phyloP scores from a whole-genome alignment of 2,888 invertebrate genomes.

The Sinodicranocentrus sp. region DNA sequence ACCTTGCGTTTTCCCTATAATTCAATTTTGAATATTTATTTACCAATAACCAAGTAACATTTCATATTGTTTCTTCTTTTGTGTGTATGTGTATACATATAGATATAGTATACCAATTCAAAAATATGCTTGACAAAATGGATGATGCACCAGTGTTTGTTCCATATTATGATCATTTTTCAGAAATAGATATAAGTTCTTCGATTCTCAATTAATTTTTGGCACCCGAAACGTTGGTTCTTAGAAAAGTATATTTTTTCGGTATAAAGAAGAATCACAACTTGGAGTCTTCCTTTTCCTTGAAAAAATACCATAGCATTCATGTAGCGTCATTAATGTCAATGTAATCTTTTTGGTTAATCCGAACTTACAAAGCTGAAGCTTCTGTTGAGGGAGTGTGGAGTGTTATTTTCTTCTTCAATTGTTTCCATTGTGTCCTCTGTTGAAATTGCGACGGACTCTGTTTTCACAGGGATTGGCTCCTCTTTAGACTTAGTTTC shows the following conservation, averaged over 20 bases:
- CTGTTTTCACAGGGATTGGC: constrained; percentile 73
- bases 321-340: too few species aligned
- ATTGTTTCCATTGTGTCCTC: constrained; percentile 77
- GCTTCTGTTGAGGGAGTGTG: constrained; percentile 77
- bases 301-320: constrained; percentile 9
- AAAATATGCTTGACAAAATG: constrained; percentile 1
- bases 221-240: constrained; percentile 33
- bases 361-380: constrained; percentile 77
- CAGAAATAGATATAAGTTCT: constrained; percentile 28
- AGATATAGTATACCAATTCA: not conserved
- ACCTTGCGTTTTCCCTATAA: too few species aligned
- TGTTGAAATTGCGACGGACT: constrained; percentile 76
- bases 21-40: too few species aligned
- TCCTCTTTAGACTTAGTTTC: constrained; percentile 74
- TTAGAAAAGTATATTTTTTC: constrained; percentile 2
- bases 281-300: constrained; percentile 77
- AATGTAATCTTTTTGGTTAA: too few species aligned
- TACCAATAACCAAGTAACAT: too few species aligned
- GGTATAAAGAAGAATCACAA: constrained; percentile 71
- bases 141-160: constrained; percentile 11
- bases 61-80: too few species aligned
- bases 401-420: constrained; percentile 77
- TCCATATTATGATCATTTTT: not conserved
- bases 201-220: constrained; percentile 5
- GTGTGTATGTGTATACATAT: too few species aligned